Evolutionary conservation across 2,888 invertebrate genomes (phyloP).

Genomic region (Lasioglossum calceatum): DNA sequence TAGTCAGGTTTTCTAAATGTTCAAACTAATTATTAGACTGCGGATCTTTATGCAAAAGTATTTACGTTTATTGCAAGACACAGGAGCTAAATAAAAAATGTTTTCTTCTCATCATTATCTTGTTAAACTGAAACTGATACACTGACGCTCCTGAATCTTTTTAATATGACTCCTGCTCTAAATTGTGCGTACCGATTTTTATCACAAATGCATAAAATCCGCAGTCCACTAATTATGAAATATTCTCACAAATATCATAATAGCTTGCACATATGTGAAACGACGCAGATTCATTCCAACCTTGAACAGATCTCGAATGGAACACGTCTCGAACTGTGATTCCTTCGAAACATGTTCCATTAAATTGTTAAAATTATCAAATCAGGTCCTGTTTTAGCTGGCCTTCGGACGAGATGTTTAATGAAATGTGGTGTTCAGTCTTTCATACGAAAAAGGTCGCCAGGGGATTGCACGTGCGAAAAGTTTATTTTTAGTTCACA

Average conservation of each 20-base stretch:
- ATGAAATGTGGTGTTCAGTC: slow-evolving; percentile 44
- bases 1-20: too few relatives aligned
- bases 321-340: not conserved
- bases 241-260: not conserved
- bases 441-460: slow-evolving; percentile 49
- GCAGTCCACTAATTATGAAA: not conserved
- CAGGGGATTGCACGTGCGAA: slow-evolving; percentile 34
- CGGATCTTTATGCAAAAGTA: too few relatives aligned
- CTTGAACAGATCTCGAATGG: not conserved
- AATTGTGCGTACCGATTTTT: too few relatives aligned
- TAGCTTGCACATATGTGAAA: not conserved
- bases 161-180: too few relatives aligned
- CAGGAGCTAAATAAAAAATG: too few relatives aligned
- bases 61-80: too few relatives aligned
- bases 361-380: slow-evolving; percentile 41
- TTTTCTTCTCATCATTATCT: too few relatives aligned
- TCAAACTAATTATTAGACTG: too few relatives aligned
- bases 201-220: too few relatives aligned
- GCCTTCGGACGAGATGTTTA: slow-evolving; percentile 47
- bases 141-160: too few relatives aligned
- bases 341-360: slow-evolving; percentile 1
- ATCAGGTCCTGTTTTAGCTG: slow-evolving; percentile 39
- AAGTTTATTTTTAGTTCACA: slow-evolving; percentile 21
- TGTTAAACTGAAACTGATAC: too few relatives aligned
- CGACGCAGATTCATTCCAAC: not conserved